A percentile compares a stretch with the other conserved stretches of the same genome.
phyloP scores from a whole-genome alignment of 2,888 invertebrate genomes.

The Melieria picta region DNA sequence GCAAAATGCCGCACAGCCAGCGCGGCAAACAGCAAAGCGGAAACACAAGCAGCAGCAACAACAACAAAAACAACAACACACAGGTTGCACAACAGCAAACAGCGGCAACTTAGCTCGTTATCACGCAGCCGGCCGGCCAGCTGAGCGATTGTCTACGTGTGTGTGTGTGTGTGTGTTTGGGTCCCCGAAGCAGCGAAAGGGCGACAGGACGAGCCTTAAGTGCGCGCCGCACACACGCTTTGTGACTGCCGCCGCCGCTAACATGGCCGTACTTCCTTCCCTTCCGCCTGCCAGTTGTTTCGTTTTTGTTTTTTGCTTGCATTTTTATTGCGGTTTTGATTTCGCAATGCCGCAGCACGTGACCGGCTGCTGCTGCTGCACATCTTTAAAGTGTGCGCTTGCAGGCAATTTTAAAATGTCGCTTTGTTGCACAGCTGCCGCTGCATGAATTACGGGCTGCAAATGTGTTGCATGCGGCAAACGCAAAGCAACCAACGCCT shows the following conservation, averaged over 20 bases:
- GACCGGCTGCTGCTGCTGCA: no score
- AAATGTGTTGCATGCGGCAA: slow-evolving; percentile 18
- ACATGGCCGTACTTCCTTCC: not conserved
- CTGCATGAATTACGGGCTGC: slow-evolving; percentile 14
- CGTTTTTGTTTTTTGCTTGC: no score
- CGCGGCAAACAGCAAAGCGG: not conserved
- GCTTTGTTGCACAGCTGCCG: no score
- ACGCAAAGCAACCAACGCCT: not conserved
- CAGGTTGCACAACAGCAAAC: not conserved
- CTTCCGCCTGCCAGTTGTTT: not conserved
- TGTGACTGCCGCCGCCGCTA: not conserved
- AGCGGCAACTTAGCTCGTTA: slow-evolving; percentile 19
- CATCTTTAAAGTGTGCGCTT: no score
- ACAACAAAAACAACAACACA: slow-evolving; percentile 1
- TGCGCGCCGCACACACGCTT: not conserved
- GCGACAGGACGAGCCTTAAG: no score
- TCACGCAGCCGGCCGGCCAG: not conserved
- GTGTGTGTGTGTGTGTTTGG: not conserved
- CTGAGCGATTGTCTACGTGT: not conserved
- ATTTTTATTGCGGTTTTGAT: no score
- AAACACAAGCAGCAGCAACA: not conserved
- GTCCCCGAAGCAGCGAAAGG: not conserved
- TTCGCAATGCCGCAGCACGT: no score
- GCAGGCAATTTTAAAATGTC: no score
- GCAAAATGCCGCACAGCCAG: not conserved